phyloP scores from a whole-genome alignment of 2,888 invertebrate species.

The Pammene aurita region DNA sequence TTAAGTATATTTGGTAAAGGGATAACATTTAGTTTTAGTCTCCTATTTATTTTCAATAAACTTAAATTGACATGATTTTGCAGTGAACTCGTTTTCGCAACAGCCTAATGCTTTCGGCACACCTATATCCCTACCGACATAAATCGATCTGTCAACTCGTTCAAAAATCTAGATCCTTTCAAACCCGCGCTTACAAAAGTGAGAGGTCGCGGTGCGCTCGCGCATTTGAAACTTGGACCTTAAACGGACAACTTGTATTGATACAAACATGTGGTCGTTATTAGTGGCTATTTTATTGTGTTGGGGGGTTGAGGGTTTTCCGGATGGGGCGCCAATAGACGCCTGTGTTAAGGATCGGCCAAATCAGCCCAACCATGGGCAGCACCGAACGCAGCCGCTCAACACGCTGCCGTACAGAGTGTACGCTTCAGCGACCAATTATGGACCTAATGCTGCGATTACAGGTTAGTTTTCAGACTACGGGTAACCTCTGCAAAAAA shows the following conservation, averaged over 20 bases:
- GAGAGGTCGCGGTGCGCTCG: conserved; percentile 60
- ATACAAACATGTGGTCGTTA: conserved; percentile 58
- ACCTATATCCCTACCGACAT: conserved; percentile 56
- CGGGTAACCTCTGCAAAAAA: background rate
- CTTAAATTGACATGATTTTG: conserved; percentile 15
- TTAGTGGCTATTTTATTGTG: conserved; percentile 61
- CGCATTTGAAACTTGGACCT: conserved; percentile 66
- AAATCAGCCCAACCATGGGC: conserved; percentile 91
- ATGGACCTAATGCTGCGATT: conserved; percentile 87
- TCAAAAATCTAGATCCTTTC: conserved; percentile 76
- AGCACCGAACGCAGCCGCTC: conserved; percentile 86
- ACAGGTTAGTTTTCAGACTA: conserved; percentile 79
- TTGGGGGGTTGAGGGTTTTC: conserved; percentile 82
- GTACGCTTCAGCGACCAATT: conserved; percentile 85
- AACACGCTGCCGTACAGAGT: conserved; percentile 87
- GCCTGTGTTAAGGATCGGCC: conserved; percentile 89
- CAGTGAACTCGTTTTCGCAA: conserved; percentile 47
- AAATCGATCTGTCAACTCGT: conserved; percentile 70
- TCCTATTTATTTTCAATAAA: conserved; percentile 14
- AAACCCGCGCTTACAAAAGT: conserved; percentile 73
- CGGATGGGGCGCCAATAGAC: conserved; percentile 92
- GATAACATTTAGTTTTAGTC: conserved; percentile 13
- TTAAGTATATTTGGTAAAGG: conserved; percentile 23
- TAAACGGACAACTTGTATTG: conserved; percentile 45
- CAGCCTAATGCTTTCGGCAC: conserved; percentile 55